phyloP scores from a whole-genome alignment of 2,888 invertebrate species.

The Poecilus cupreus region DNA sequence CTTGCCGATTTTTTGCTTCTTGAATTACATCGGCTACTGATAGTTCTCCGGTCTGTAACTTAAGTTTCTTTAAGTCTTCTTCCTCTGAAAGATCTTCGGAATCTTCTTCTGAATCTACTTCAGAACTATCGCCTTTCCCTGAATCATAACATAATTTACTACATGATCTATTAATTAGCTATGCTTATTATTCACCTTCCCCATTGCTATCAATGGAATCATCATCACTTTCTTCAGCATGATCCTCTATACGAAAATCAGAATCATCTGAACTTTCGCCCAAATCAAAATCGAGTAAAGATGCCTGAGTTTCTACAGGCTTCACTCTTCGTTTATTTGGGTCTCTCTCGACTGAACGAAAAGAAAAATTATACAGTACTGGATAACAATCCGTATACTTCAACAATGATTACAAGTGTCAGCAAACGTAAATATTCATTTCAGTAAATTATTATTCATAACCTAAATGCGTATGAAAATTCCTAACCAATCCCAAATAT shows the following conservation, averaged over 20 bases:
- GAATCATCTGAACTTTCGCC: slow-evolving; percentile 96
- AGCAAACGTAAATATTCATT: not conserved
- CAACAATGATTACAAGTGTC: not conserved
- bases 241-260: slow-evolving; percentile 93
- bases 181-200: slow-evolving; percentile 72
- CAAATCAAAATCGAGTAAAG: slow-evolving; percentile 87
- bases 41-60: slow-evolving; percentile 68
- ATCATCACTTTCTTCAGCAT: slow-evolving; percentile 85
- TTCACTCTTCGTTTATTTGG: slow-evolving; percentile 88
- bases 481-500: too few relatives aligned
- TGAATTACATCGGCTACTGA: slow-evolving; percentile 75
- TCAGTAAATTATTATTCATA: not conserved
- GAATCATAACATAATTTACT: not conserved
- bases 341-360: slow-evolving; percentile 79
- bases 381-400: not conserved
- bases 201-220: slow-evolving; percentile 84
- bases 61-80: slow-evolving; percentile 69
- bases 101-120: slow-evolving; percentile 70
- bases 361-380: slow-evolving; percentile 25
- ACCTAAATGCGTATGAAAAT: not conserved
- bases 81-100: slow-evolving; percentile 70
- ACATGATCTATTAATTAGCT: not conserved
- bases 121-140: slow-evolving; percentile 60
- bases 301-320: slow-evolving; percentile 84
- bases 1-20: slow-evolving; percentile 73